These are phyloP conservation scores for Selenia dentaria DNA, from an alignment of 2,888 invertebrate genomes.

Conservation along the genomic window DNA sequence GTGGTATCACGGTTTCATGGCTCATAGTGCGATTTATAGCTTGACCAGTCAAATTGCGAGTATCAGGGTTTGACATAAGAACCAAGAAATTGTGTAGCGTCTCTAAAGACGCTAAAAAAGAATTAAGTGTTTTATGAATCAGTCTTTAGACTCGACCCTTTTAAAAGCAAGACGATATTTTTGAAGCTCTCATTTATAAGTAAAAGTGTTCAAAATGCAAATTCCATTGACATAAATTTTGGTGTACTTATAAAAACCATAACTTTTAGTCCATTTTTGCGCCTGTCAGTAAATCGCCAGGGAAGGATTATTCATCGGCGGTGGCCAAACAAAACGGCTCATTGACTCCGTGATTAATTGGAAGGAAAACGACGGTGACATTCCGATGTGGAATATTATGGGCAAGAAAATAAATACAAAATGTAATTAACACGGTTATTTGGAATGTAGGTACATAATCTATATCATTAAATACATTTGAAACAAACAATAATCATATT, in stretches of 20 bases:
- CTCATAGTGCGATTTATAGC: no score
- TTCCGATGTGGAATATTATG: slow-evolving; percentile 64
- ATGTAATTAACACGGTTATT: slow-evolving; percentile 29
- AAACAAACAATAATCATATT: neutral
- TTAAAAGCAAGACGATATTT: slow-evolving; percentile 11
- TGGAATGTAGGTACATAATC: slow-evolving; percentile 14
- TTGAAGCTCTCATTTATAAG: slow-evolving; percentile 19
- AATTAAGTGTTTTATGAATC: no score
- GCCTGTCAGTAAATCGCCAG: slow-evolving; percentile 59
- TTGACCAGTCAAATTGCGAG: no score
- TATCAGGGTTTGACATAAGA: no score
- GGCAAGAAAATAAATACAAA: slow-evolving; percentile 45
- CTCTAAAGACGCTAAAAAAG: no score
- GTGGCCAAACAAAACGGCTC: slow-evolving; percentile 81
- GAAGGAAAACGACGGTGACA: slow-evolving; percentile 71
- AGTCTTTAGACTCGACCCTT: neutral
- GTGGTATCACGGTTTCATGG: no score
- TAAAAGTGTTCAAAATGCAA: slow-evolving; percentile 30
- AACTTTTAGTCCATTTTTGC: slow-evolving; percentile 48
- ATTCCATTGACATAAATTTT: slow-evolving; percentile 37
- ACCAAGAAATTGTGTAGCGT: no score
- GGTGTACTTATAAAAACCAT: slow-evolving; percentile 42
- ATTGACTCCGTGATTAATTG: slow-evolving; percentile 83
- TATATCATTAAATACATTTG: slow-evolving; percentile 1
- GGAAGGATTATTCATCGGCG: slow-evolving; percentile 78